Evolutionary conservation across 2,113 vertebrate species (phyloP).

Genomic region (Cariama cristata): DNA sequence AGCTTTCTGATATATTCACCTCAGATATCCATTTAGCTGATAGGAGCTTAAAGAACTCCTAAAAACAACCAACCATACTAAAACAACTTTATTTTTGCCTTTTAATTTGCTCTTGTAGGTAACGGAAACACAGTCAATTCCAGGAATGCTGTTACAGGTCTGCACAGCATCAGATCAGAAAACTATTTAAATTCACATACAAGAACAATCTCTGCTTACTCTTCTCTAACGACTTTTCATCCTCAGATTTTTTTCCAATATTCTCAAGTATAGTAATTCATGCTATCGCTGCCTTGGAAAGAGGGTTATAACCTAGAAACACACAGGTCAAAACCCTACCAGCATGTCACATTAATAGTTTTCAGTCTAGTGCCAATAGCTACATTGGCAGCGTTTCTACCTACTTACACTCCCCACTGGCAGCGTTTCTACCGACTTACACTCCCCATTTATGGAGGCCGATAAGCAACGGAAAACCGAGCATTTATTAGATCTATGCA

Average conservation of each 20-base stretch:
- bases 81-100: not conserved
- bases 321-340: not conserved
- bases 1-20: not conserved
- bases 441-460: fast-evolving
- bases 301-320: not conserved
- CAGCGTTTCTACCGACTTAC: no score
- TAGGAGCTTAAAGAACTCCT: fast-evolving
- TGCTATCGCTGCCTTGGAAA: not conserved
- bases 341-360: not conserved
- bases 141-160: not conserved
- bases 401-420: not conserved
- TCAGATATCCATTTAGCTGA: not conserved
- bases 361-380: not conserved
- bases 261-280: not conserved
- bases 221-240: not conserved
- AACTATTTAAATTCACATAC: not conserved
- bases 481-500: not conserved
- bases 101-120: not conserved
- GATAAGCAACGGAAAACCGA: not conserved
- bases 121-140: not conserved
- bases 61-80: not conserved
- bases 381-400: not conserved
- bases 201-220: not conserved
- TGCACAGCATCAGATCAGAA: not conserved
- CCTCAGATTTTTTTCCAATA: fast-evolving